Base-by-base conservation (phyloP, 1,140 invertebrate genomes). In the Leucophenga varia region DNA sequence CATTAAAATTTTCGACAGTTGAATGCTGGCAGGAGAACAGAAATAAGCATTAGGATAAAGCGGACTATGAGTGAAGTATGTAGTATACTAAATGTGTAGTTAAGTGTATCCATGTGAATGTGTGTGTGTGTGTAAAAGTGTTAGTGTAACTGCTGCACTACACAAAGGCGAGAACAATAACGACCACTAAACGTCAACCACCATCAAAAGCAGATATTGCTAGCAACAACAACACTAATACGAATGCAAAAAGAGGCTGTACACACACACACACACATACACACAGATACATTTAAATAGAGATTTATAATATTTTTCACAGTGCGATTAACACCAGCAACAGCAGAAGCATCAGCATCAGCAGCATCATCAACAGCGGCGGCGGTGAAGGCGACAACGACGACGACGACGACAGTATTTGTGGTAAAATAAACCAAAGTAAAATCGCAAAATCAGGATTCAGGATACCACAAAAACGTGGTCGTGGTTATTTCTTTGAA, bases 371-470 rank as follows among this genome's bases (percentile, higher is more conserved):
- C 22, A 25, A 25, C 51, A 38, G 45, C 34, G 48, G 47, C 60
- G 53, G 37, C 48, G 36, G 35, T 50, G 22, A 47, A 37, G 48
- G 47, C 60, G 53, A 42, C 48, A 36, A 36, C 53, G 22, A 35
- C 39, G 46, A 30, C 43, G 44, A 5, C 22, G 22, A 25, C 22
- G 22, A 25, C 22, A 10, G 54, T 13, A 31, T 17, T 8, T 12
- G 16, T 10, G 12, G 25, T 12, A 40, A 9, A 25, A 14, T 20
- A 25, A 8, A 40, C 20, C 28, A n/a, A 25, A 53, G 22, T 44
- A 63, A 56, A 65, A 69, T 64, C 59, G 57, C 45, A 64, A 70
- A 65, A 71, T 71, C 67, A 64, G 61, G 64, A 59, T 64, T 52
- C 54, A 55, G 44, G 51, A 64, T 64, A 51, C 67, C 67, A 59